These are phyloP conservation scores for Procambarus clarkii DNA, from an alignment of 1,140 invertebrate species.

Conservation along the genomic window DNA sequence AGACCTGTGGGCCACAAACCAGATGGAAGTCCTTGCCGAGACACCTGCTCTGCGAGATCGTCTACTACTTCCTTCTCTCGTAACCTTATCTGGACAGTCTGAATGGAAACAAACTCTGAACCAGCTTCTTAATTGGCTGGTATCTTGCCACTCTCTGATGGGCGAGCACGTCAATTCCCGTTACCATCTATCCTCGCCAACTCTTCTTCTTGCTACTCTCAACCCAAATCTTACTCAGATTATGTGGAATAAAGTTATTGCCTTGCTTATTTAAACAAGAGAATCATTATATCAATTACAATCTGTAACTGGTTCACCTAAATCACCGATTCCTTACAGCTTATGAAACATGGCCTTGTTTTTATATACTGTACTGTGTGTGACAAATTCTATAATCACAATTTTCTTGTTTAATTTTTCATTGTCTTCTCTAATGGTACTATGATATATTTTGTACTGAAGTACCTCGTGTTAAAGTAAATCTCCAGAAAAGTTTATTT, in stretches of 20 bases:
- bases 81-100: slow-evolving; percentile 60
- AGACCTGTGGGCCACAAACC: slow-evolving; percentile 62
- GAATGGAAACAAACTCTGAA: slow-evolving; percentile 62
- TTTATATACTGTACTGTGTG: no score
- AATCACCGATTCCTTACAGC: no score
- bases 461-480: no score
- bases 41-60: slow-evolving; percentile 48
- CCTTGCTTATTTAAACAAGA: slow-evolving; percentile 41
- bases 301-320: no score
- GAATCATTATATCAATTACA: neutral
- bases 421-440: no score
- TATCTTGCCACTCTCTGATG: slow-evolving; percentile 53
- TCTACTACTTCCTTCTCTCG: slow-evolving; percentile 64
- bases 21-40: slow-evolving; percentile 55
- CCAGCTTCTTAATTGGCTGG: slow-evolving; percentile 69
- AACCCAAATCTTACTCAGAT: slow-evolving; percentile 58
- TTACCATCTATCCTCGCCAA: slow-evolving; percentile 60
- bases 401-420: no score
- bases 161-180: slow-evolving; percentile 26
- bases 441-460: no score
- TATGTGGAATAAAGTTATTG: slow-evolving; percentile 72
- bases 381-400: no score
- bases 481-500: no score
- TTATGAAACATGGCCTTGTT: no score
- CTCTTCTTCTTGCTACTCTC: slow-evolving; percentile 62